Conservation (phyloP, 2,113 vertebrate species). For the Halichoerus grypus region DNA sequence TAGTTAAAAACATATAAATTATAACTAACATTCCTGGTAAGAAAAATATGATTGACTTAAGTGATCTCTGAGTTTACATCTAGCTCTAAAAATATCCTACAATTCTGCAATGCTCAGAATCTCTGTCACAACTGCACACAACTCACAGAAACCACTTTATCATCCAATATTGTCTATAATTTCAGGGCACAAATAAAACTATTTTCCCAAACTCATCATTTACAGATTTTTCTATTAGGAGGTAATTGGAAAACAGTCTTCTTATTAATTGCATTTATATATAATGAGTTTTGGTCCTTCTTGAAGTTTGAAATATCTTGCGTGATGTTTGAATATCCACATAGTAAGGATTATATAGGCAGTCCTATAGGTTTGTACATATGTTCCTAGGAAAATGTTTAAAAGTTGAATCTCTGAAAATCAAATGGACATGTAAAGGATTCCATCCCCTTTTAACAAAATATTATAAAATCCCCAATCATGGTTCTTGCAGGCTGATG, state of each 20-base stretch:
- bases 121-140: neutral
- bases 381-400: neutral
- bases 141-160: neutral
- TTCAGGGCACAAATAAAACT: slow-evolving; percentile 34
- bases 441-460: neutral
- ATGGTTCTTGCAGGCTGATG: neutral
- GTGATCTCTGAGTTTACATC: neutral
- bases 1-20: slow-evolving; percentile 21
- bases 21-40: slow-evolving; percentile 3
- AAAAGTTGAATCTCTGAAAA: slow-evolving; percentile 48
- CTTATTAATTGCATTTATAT: neutral
- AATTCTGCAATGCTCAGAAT: neutral
- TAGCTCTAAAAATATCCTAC: neutral
- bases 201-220: neutral
- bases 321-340: neutral
- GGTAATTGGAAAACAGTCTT: neutral
- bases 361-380: neutral
- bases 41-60: slow-evolving; percentile 4
- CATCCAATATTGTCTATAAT: neutral
- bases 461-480: neutral
- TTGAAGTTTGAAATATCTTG: neutral
- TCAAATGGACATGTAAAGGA: neutral
- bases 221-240: slow-evolving; percentile 8
- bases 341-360: neutral
- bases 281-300: neutral